Conservation (phyloP, 53 echinoderm and acorn worm genomes). For the Henricia sp. region DNA sequence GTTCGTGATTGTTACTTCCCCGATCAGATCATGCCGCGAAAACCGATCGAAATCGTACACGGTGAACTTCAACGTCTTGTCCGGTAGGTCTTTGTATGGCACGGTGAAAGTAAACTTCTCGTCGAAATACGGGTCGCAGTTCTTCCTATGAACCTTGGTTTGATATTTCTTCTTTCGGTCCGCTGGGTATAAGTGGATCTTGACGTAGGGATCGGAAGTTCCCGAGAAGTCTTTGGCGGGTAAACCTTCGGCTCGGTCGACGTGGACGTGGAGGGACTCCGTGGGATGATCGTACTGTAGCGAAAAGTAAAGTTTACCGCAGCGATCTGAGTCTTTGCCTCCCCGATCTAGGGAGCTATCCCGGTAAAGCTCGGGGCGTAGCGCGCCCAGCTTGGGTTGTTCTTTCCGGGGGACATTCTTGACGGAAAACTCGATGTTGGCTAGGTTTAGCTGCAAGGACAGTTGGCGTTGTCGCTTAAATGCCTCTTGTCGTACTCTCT, state of each 20-base stretch:
- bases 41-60: slow-evolving; percentile 98
- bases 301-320: slow-evolving; percentile 86
- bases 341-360: slow-evolving; percentile 74
- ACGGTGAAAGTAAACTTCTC: slow-evolving; percentile 92
- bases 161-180: slow-evolving; percentile 93
- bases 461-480: slow-evolving; percentile 90
- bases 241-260: slow-evolving; percentile 72
- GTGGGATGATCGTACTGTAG: slow-evolving; percentile 90
- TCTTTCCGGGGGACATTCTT: slow-evolving; percentile 89
- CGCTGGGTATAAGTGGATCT: slow-evolving; percentile 94
- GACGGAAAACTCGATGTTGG: slow-evolving; percentile 95
- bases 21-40: slow-evolving; percentile 95
- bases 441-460: slow-evolving; percentile 89
- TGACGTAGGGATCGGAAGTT: slow-evolving; percentile 97
- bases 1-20: slow-evolving; percentile 87
- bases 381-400: slow-evolving; percentile 79
- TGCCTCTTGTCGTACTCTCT: slow-evolving; percentile 86
- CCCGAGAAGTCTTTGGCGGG: slow-evolving; percentile 97
- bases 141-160: slow-evolving; percentile 96
- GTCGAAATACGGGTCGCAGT: slow-evolving; percentile 93
- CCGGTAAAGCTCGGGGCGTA: slow-evolving; percentile 89
- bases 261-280: slow-evolving; percentile 89
- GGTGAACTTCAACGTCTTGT: slow-evolving; percentile 93
- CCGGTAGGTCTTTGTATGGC: slow-evolving; percentile 84
- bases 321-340: slow-evolving; percentile 62